A percentile compares a stretch with the other conserved stretches of the same genome.
Evolutionary conservation across 1,140 invertebrate species (phyloP).

Genomic region (Anoplophora glabripennis): DNA sequence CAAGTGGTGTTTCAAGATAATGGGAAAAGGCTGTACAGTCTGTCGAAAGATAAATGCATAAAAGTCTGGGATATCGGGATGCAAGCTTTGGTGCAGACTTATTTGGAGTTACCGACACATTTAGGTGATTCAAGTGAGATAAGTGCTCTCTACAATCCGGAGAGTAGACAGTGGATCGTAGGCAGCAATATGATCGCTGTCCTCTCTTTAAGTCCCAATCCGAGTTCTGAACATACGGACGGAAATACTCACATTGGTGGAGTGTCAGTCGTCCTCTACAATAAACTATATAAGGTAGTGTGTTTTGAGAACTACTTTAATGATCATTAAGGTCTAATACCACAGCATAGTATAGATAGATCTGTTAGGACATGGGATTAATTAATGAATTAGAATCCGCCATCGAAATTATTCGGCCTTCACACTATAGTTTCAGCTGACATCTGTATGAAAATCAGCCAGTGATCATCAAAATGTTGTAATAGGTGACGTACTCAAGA

Average conservation of each 20-base stretch:
- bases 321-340: too few species aligned
- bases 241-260: constrained; percentile 64
- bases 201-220: constrained; percentile 58
- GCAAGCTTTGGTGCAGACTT: constrained; percentile 63
- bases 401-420: too few species aligned
- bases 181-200: constrained; percentile 59
- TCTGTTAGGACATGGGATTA: too few species aligned
- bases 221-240: constrained; percentile 62
- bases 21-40: constrained; percentile 55
- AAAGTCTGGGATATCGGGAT: constrained; percentile 67
- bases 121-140: constrained; percentile 59
- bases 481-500: too few species aligned
- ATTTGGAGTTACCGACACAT: constrained; percentile 57
- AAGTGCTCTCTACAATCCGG: constrained; percentile 60
- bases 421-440: too few species aligned
- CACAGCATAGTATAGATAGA: too few species aligned
- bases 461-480: too few species aligned
- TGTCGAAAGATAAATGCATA: constrained; percentile 64
- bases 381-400: too few species aligned
- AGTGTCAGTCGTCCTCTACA: constrained; percentile 65
- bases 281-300: constrained; percentile 61
- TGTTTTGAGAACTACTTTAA: background rate
- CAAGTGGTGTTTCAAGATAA: constrained; percentile 60
- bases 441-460: too few species aligned
- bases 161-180: constrained; percentile 62